Base-by-base conservation (phyloP, 1,140 invertebrate species). In the Latrodectus geometricus region DNA sequence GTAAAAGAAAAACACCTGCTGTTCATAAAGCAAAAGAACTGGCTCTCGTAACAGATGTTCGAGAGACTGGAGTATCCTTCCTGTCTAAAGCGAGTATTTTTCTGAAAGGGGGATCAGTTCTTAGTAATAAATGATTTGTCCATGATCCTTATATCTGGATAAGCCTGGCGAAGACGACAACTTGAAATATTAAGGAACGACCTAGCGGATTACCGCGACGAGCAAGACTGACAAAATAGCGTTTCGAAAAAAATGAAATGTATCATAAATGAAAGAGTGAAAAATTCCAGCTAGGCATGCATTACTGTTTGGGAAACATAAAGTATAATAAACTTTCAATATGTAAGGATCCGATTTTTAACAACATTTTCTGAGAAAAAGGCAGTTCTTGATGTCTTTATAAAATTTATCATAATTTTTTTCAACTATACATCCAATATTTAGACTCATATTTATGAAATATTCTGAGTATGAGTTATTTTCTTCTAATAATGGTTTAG, bases 1-100 rank as follows among this genome's bases (percentile, higher is more conserved):
- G 52, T 73, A 35, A 56, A 73, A 54, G 48, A 54, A 83, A 75
- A 86, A 77, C 83, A 86, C 68, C 83, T 86, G 83, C 35, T 66
- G 61, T 86, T 86, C 83, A 86, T 86, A 86, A 86, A 86, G 77
- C 83, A 86, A 86, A 35, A 77, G 75, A 54, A 54, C 21, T 61
- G 20, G 61, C 83, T 76, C 73, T 14, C n/a, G 49, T 81, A 81
- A 70, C 79, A 81, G 65, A 72, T 81, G 79, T 81, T 81, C 54
- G 17, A 49, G 52, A 20, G 49, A 35, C 35, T 77, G 83, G 35
- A 17, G 54, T 82, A 56, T 52, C 81, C 52, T 12, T 56, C 61
- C 61, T 49, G 5, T 4, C 4, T 15, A 72, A 61, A 17, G 15
- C 9, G n/a, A 56, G 73, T 35, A 50, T 76, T 84, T 84, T 15